Base-by-base conservation (phyloP, 2,888 invertebrate genomes). In the Drosophila infuscata region DNA sequence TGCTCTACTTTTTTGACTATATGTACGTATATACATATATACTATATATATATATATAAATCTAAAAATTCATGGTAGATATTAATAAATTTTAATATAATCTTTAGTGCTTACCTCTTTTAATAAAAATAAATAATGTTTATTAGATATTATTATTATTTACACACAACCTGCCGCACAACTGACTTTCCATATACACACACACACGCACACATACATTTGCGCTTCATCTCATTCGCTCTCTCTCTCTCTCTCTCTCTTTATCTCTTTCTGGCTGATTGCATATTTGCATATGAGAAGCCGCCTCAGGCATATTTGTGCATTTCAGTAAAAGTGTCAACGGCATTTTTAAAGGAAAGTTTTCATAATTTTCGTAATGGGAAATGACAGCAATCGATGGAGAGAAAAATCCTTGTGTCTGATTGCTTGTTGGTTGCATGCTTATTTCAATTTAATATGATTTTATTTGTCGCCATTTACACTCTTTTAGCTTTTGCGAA, bases 261-360 rank as follows among this genome's bases (percentile, higher is more conserved):
- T 20, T 33, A n/a, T 25, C 33, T 76, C 33, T 48, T 29, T 56
- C 25, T 59, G 7, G 43, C 33, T 29, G 9, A 60, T 30, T 53
- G 48, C 48, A 63, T 64, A 52, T 57, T 60, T 63, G 61, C 66
- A 72, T 74, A 70, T 81, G 63, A 67, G 67, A 46, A 57, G 51
- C 60, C n/a, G 73, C 71, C 70, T 53, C 70, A 63, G 68, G 70
- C 69, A 77, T 49, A 62, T 70, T 73, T 57, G 80, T 68, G 72
- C 63, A 73, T 78, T 68, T 68, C 68, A 74, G 64, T 79, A 65
- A 76, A 81, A 79, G 70, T 75, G 83, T 73, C 81, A 79, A 74
- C 79, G 71, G 61, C 69, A 61, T 69, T 69, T 83, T 73, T 63
- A 70, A 76, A 62, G 71, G 68, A 70, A 79, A 62, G 74, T 76